Conservation (phyloP, 23 tunicate genomes). For the Styela clava region DNA sequence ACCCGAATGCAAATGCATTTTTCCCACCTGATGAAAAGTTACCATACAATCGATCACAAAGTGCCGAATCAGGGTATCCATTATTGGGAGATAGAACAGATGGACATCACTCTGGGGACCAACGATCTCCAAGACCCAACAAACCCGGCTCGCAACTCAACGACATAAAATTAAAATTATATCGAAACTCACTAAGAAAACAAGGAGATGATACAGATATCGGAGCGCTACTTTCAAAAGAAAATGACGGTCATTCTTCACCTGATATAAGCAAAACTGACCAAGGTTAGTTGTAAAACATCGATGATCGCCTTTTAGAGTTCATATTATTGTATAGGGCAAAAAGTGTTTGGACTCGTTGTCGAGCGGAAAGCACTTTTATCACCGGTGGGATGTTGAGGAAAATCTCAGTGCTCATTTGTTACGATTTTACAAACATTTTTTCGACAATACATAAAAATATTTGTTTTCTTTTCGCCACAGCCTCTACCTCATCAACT, state of each 20-base stretch:
- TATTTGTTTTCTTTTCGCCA: no score
- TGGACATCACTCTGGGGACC: not conserved
- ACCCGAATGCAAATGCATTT: slow-evolving; percentile 11
- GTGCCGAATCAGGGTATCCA: slow-evolving; percentile 9
- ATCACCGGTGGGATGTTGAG: no score
- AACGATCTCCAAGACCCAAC: slow-evolving; percentile 3
- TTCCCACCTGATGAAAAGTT: slow-evolving; percentile 20
- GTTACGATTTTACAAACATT: no score
- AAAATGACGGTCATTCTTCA: not conserved
- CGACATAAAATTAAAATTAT: slow-evolving; percentile 5
- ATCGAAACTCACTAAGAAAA: slow-evolving; percentile 5
- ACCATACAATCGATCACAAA: not conserved
- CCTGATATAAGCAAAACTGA: not conserved
- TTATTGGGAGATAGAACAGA: not conserved
- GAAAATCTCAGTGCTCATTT: no score
- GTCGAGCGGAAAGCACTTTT: no score
- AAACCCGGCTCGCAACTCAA: not conserved
- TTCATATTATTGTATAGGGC: no score
- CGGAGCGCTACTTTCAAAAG: not conserved
- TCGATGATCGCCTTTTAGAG: no score
- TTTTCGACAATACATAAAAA: no score
- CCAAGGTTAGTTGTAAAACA: no score
- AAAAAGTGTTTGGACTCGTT: no score
- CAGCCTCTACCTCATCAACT: not conserved
- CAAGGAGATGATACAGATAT: not conserved